Evolutionary conservation across 1,140 invertebrate species (phyloP), one percentile per base, ranked within the genome.

Genomic region (Drosophila truncata): DNA sequence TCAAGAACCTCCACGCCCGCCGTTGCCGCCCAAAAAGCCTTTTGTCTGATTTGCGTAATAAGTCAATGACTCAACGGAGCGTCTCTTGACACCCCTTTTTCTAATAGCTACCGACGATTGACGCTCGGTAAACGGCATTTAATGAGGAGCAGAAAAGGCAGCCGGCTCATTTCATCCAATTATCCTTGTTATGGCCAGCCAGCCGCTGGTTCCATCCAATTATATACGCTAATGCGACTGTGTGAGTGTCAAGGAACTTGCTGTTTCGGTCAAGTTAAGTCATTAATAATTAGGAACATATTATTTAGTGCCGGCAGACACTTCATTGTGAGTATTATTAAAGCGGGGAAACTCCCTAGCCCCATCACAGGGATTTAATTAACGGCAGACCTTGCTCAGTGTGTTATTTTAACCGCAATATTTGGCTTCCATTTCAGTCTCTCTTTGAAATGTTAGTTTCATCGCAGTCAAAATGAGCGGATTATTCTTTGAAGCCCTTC

Each of bases 41-140:
- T 82, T 83, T 87, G 80, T 87, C 61, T 67, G 76, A 87, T 87
- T 87, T 88, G 62, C 78, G 85, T 78, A 87, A 88, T 83, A 88
- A 84, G 80, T 88, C 85, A 90, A 78, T 87, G 76, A 79, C 66
- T 79, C 66, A 65, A 64, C 39, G 39, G 31, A 50, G 39, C 11
- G 54, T 37, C 37, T 54, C 52, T 35, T 57, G 52, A 69, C 52
- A 75, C 55, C 69, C 59, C 67, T 54, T 84, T 85, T 57, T 88
- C 80, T 84, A 88, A 88, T 88, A 80, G 64, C 73, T 76, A 77
- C 71, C 72, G 76, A 64, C 73, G 74, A 84, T 75, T 90, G 77
- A 83, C 81, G 81, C 85, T 66, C 78, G 78, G 65, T 75, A 62
- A 90, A 69, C 69, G 72, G 54, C 70, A 60, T 37, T 73, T 73